These are phyloP conservation scores for Cisticola juncidis DNA, from an alignment of 2,113 vertebrate genomes.

Conservation along the genomic window DNA sequence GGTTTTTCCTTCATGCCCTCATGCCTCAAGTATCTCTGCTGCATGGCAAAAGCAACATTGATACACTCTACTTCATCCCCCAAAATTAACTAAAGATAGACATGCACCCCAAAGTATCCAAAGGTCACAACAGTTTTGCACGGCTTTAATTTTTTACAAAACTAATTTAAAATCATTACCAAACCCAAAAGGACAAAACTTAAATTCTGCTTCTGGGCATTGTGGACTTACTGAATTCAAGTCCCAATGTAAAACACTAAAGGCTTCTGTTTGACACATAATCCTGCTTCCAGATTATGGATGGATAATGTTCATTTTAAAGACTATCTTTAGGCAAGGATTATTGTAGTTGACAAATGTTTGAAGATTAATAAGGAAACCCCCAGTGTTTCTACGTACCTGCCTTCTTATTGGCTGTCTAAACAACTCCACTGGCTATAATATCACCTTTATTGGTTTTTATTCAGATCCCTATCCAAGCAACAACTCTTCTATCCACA, in stretches of 20 bases:
- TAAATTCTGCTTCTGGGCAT: neutral
- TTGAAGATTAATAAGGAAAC: neutral
- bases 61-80: neutral
- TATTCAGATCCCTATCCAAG: neutral
- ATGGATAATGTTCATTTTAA: neutral
- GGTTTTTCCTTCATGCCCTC: too few relatives aligned
- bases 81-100: neutral
- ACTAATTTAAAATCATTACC: neutral
- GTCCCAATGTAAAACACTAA: neutral
- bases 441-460: neutral
- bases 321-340: neutral
- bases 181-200: neutral
- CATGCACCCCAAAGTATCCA: accelerated
- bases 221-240: neutral
- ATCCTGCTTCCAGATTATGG: neutral
- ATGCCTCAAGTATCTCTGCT: too few relatives aligned
- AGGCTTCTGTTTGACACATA: neutral
- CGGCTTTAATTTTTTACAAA: neutral
- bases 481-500: neutral
- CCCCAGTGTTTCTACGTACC: neutral
- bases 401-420: neutral
- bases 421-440: neutral
- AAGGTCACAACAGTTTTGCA: neutral
- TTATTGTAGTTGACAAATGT: neutral
- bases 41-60: too few relatives aligned